Percentiles rank a stretch among this genome's conserved stretches.
These are phyloP conservation scores for Girardinus metallicus DNA, from an alignment of 2,797 vertebrate genomes.

Conservation along the genomic window DNA sequence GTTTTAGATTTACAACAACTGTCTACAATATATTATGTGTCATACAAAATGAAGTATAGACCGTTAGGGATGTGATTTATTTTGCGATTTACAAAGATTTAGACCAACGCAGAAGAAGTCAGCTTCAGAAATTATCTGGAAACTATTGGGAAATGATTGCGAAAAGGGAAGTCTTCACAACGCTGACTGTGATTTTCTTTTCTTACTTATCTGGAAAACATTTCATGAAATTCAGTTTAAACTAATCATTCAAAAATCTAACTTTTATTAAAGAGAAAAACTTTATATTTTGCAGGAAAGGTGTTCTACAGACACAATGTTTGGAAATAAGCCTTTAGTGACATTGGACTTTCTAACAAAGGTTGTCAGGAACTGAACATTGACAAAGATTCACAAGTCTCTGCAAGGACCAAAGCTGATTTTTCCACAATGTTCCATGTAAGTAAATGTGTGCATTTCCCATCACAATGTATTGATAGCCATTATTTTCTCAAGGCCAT, in stretches of 20 bases:
- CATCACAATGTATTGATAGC: neutral
- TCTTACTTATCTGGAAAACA: neutral
- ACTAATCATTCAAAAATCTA: neutral
- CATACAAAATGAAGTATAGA: neutral
- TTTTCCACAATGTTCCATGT: too few relatives aligned
- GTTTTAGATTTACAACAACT: neutral
- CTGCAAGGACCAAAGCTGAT: neutral
- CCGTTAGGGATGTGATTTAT: neutral
- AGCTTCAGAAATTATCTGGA: neutral
- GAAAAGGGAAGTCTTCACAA: neutral
- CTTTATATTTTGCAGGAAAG: neutral
- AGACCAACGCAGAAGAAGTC: neutral
- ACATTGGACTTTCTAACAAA: neutral
- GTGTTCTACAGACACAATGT: neutral
- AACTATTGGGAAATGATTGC: neutral
- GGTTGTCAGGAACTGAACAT: neutral
- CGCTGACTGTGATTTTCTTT: neutral
- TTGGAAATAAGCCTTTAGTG: neutral
- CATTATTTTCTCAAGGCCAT: neutral
- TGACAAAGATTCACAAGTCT: neutral
- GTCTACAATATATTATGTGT: neutral
- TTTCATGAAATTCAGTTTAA: neutral
- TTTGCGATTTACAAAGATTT: neutral
- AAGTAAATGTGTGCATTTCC: neutral
- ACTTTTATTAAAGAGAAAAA: neutral